phyloP scores from a whole-genome alignment of 1,140 invertebrate species.

The Aphis craccivora region DNA sequence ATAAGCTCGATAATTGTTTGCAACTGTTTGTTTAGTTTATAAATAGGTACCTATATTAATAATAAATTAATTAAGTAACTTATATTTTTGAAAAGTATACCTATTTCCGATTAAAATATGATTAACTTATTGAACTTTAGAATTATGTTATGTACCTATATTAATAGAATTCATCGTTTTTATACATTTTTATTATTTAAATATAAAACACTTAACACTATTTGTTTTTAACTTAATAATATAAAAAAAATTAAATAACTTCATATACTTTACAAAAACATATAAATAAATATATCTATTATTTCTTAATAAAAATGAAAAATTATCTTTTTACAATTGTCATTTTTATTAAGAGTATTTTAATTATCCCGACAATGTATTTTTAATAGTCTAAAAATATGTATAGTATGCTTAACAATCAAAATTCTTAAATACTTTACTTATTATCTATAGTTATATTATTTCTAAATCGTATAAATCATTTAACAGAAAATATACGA shows the following conservation, averaged over 20 bases:
- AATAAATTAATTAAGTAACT: neutral
- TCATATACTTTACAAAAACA: neutral
- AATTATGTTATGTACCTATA: neutral
- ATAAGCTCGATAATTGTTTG: neutral
- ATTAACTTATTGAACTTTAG: neutral
- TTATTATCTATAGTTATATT: neutral
- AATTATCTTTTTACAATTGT: neutral
- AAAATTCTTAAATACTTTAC: neutral
- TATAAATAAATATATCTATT: neutral
- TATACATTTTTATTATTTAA: neutral
- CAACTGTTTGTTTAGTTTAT: neutral
- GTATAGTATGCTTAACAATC: neutral
- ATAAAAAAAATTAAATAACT: neutral
- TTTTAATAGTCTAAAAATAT: no score
- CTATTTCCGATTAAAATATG: neutral
- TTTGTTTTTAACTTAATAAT: neutral
- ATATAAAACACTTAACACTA: neutral
- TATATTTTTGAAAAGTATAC: neutral
- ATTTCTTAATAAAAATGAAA: neutral
- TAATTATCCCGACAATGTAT: neutral
- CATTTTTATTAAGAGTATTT: neutral
- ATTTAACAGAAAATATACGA: neutral
- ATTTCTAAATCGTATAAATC: neutral
- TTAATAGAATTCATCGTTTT: no score
- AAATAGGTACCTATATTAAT: neutral